These are phyloP conservation scores for Torymus aiolomorphi DNA, from an alignment of 2,888 invertebrate genomes.

Conservation along the genomic window DNA sequence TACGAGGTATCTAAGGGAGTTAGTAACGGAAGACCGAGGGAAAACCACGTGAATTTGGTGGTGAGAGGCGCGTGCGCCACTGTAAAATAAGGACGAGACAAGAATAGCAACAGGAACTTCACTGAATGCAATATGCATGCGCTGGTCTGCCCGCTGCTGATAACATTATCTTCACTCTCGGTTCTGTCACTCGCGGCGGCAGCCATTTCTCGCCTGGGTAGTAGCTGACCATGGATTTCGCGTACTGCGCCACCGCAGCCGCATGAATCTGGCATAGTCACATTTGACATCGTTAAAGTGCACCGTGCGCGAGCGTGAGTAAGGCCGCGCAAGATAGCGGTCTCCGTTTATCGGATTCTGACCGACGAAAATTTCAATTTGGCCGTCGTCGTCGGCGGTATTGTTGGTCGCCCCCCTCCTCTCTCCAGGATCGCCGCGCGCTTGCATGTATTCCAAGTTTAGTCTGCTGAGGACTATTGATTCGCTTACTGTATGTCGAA, in stretches of 20 bases:
- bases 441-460: not conserved
- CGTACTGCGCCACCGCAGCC: constrained; percentile 17
- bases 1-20: too few relatives aligned
- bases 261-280: constrained; percentile 58
- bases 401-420: not conserved
- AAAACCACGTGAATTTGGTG: too few relatives aligned
- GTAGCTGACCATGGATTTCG: constrained; percentile 58
- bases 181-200: constrained; percentile 41
- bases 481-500: not conserved
- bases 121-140: constrained; percentile 35
- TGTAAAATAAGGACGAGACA: constrained; percentile 59
- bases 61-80: constrained; percentile 13
- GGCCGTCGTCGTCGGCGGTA: not conserved
- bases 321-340: constrained; percentile 43
- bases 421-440: not conserved
- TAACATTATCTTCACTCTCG: constrained; percentile 63
- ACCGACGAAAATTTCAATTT: constrained; percentile 47
- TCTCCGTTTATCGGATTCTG: constrained; percentile 37
- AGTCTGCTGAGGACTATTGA: constrained; percentile 9
- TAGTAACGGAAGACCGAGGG: too few relatives aligned
- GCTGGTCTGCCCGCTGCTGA: constrained; percentile 63
- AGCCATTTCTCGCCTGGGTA: constrained; percentile 45
- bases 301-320: not conserved
- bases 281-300: constrained; percentile 58
- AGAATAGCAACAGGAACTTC: constrained; percentile 25